Base-by-base conservation (phyloP, 2,797 vertebrate species). In the Sebastes matsubarae region DNA sequence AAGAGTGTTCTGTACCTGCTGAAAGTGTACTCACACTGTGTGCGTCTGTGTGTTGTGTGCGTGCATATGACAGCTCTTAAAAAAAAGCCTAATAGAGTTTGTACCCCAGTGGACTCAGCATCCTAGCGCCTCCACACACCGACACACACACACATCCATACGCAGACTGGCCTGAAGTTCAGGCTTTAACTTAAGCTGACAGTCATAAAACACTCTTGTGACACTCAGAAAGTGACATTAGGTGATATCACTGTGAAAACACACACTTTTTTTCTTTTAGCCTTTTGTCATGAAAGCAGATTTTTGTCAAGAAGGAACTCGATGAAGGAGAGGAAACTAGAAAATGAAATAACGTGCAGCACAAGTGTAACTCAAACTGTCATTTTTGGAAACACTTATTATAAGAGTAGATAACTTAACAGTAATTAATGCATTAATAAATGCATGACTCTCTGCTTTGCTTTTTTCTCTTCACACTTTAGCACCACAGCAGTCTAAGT, bases 171-270 rank as follows among this genome's bases (percentile, higher is more conserved):
- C 77, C 75, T 52, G 27, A 77, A 69, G 54, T 84, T 74, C 18
- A 54, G 69, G 32, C 77, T 85, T 83, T 85, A 77, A 91, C 68
- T 68, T 52, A 69, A 83, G 36, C 75, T 79, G 87, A 66, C 61
- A 88, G 83, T 72, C 57, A 63, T 46, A 86, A 73, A 42, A 61
- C 73, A 81, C 74, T 84, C 82, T 78, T 83, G 81, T 86, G 73
- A 81, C 29, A 76, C 50, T 81, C 27, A 75, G 68, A 70, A 64
- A 79, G 66, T 67, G 83, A 76, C 70, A 75, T 82, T 59, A 34
- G 69, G 46, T 54, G 57, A 87, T 79, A 32, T 77, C 75, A 58
- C 76, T 58, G n/a, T 38, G 66, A 58, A 75, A 54, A 66, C 38
- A 68, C 54, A 36, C 65, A 52, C 46, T 8, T 24, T 34, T 69